Percentiles rank a stretch among this genome's conserved stretches.
Evolutionary conservation across 2,888 invertebrate species (phyloP).

Genomic region (Drosophila monieri): DNA sequence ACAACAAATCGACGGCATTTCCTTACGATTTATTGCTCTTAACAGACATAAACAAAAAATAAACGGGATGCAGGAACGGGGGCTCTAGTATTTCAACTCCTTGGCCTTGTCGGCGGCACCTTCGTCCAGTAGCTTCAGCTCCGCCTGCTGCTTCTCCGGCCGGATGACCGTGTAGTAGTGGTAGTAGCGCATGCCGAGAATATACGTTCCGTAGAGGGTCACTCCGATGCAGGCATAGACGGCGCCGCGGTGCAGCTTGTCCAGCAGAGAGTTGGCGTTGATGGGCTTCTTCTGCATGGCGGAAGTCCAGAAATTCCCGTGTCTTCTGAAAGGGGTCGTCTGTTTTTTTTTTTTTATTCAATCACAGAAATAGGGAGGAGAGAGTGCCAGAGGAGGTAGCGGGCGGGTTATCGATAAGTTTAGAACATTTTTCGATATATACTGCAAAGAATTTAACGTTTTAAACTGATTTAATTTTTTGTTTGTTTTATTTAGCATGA

Average conservation of each 20-base stretch:
- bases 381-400: background rate
- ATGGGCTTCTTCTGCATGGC: conserved; percentile 81
- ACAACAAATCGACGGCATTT: conserved; percentile 41
- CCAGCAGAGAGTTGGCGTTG: conserved; percentile 81
- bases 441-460: background rate
- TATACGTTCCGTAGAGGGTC: conserved; percentile 85
- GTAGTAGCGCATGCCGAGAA: conserved; percentile 84
- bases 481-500: background rate
- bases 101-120: conserved; percentile 84
- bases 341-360: conserved; percentile 5
- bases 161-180: conserved; percentile 85
- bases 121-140: conserved; percentile 84
- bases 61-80: conserved; percentile 3
- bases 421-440: background rate
- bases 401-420: background rate
- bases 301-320: conserved; percentile 1
- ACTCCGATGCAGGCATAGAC: conserved; percentile 86
- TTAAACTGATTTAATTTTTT: background rate
- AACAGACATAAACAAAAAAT: conserved; percentile 50
- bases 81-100: conserved; percentile 76
- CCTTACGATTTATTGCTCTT: conserved; percentile 63
- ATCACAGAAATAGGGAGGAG: conserved; percentile 3
- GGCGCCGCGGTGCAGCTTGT: conserved; percentile 85
- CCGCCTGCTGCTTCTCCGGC: conserved; percentile 84
- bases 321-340: background rate